Conservation (phyloP, 2,797 vertebrate species). For the Chaunax sp. region DNA sequence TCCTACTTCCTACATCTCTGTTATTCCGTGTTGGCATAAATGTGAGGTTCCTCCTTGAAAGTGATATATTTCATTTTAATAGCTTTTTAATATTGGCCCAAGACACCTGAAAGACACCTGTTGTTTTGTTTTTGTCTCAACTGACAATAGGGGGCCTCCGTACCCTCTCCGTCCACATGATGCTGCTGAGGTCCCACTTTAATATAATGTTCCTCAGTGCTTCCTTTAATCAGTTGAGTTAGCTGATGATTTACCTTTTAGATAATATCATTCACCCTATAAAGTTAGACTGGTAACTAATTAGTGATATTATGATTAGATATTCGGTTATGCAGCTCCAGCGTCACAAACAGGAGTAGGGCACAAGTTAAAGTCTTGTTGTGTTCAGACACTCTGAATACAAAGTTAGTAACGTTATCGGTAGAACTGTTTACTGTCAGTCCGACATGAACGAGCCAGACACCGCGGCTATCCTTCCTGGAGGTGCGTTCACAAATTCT, state of each 20-base stretch:
- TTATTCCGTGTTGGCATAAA: too few relatives aligned
- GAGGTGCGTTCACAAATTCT: slow-evolving; percentile 31
- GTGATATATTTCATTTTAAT: too few relatives aligned
- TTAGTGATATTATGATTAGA: background rate
- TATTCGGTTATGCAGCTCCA: background rate
- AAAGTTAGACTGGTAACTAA: background rate
- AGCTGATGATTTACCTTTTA: too few relatives aligned
- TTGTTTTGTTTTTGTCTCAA: too few relatives aligned
- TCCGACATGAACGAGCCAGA: slow-evolving; percentile 78
- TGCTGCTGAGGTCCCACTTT: background rate
- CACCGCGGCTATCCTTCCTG: slow-evolving; percentile 78
- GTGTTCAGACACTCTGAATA: background rate
- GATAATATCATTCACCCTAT: background rate
- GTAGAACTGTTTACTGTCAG: too few relatives aligned
- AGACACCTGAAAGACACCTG: too few relatives aligned
- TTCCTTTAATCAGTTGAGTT: slow-evolving; percentile 9
- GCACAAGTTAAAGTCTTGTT: background rate
- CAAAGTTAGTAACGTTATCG: background rate
- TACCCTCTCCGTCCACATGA: slow-evolving; percentile 33
- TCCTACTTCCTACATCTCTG: too few relatives aligned
- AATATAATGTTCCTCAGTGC: too few relatives aligned
- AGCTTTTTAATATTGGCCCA: too few relatives aligned
- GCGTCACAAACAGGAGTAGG: background rate
- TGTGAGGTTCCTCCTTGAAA: too few relatives aligned
- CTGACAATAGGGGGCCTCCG: too few relatives aligned